Evolutionary conservation across 1,140 invertebrate species (phyloP).

Genomic region (Drosophila grimshawi): DNA sequence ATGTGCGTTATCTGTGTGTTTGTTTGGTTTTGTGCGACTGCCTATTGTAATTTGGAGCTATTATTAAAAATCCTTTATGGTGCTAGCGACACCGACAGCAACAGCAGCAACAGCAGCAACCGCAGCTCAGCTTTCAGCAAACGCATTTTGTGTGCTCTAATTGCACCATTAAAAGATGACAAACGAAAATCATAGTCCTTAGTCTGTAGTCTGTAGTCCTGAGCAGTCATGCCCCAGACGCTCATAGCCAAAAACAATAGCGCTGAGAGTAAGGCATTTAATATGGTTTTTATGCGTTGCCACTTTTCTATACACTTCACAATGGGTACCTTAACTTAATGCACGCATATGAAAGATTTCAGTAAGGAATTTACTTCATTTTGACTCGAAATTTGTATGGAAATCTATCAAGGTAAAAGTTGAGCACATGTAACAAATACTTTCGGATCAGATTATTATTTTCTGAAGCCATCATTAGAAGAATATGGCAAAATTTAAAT

Average conservation of each 20-base stretch:
- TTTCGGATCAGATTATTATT: no score
- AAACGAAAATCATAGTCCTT: conserved; percentile 52
- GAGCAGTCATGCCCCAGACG: conserved; percentile 11
- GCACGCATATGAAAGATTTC: neutral
- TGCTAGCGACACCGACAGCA: conserved; percentile 49
- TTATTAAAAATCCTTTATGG: conserved; percentile 83
- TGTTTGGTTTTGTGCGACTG: conserved; percentile 41
- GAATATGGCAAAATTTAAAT: no score
- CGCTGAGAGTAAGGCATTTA: conserved; percentile 68
- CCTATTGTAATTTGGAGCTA: conserved; percentile 81
- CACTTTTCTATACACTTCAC: conserved; percentile 28
- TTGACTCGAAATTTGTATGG: no score
- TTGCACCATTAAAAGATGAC: conserved; percentile 82
- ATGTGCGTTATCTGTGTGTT: conserved; percentile 15
- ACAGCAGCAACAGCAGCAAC: conserved; percentile 54
- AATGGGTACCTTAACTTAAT: neutral
- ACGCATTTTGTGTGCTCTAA: conserved; percentile 80
- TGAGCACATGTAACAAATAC: no score
- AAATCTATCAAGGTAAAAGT: no score
- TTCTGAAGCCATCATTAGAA: no score
- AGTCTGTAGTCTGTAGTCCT: neutral
- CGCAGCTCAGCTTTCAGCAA: conserved; percentile 76
- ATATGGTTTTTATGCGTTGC: conserved; percentile 77
- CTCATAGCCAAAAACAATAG: conserved; percentile 49
- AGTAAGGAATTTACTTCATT: neutral